Base-by-base conservation (phyloP, 1,140 invertebrate species). In the Diorhabda carinulata region DNA sequence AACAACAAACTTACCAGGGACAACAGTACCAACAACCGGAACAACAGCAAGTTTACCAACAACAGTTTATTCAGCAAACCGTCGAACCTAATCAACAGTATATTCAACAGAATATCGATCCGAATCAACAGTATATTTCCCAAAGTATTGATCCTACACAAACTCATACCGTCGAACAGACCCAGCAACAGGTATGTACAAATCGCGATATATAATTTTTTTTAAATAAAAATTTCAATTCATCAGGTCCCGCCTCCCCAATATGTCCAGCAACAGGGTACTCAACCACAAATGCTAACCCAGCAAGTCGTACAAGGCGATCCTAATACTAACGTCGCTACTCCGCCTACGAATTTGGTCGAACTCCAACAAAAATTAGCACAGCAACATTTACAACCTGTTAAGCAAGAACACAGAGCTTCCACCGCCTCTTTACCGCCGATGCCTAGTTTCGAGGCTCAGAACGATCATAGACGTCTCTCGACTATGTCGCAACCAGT, bases 141-240 rank as follows among this genome's bases (percentile, higher is more conserved):
- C 77, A 80, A 76, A 67, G 6, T 74, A 78, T 60, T 79, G 80
- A 47, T 78, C 82, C n/a, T 79, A 79, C 63, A 77, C 82, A 25
- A 81, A 81, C 5, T 82, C 82, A 72, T 72, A 81, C 3, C 73
- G 76, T 68, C 44, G 68, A 74, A 57, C 76, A 73, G 69, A 71
- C 72, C 56, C 69, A 70, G 43, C 66, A 70, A 64, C 71, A 72
- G 42, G 47, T 64, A 42, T 25, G 42, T 56, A 2, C 25, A 25
- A n/a, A 8, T 5, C 40, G n/a, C n/a, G 8, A 10, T 43, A 2
- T 3, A 6, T 60, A 9, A 10, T 41, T 25, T 40, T 61, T 61
- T 40, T 40, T 40, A 41, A 40, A 9, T 61, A 40, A 41, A 3
- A 10, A 10, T 57, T 8, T 5, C 8, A 8, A 44, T 25, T 9